Percentiles rank a stretch among this genome's conserved stretches.
phyloP scores from a whole-genome alignment of 2,797 vertebrate genomes.

The Adrianichthys oophorus region DNA sequence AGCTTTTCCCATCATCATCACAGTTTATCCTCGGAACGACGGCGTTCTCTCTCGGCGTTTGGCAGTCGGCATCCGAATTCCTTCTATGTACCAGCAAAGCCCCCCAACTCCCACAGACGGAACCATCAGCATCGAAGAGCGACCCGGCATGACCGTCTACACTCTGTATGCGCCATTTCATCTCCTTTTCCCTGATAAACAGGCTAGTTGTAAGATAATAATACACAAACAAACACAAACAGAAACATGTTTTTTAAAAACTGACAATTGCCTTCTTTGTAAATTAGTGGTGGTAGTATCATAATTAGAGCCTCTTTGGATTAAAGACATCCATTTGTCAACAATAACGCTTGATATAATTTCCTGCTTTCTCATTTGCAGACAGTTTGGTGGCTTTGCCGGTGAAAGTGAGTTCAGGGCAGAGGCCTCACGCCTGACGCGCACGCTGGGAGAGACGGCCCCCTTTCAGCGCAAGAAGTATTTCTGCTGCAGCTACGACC shows the following conservation, averaged over 20 bases:
- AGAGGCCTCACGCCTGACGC: constrained; percentile 81
- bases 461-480: constrained; percentile 83
- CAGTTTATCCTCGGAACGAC: constrained; percentile 84
- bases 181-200: background rate
- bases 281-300: background rate
- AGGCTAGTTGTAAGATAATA: too few species aligned
- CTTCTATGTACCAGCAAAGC: constrained; percentile 78
- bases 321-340: too few species aligned
- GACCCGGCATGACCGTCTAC: constrained; percentile 86
- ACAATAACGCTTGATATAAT: too few species aligned
- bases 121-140: constrained; percentile 82
- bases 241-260: background rate
- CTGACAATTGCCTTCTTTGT: background rate
- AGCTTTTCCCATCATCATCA: constrained; percentile 85
- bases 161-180: constrained; percentile 78
- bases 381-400: constrained; percentile 90
- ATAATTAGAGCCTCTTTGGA: background rate
- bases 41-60: constrained; percentile 85
- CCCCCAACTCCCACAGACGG: constrained; percentile 81
- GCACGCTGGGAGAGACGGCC: constrained; percentile 82
- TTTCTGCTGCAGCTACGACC: constrained; percentile 88
- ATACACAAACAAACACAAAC: too few species aligned
- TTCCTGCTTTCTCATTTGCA: constrained; percentile 38
- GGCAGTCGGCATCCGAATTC: constrained; percentile 84
- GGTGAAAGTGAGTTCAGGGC: constrained; percentile 84